Base-by-base conservation (phyloP, 1,140 invertebrate species). In the Drosophila novamexicana region DNA sequence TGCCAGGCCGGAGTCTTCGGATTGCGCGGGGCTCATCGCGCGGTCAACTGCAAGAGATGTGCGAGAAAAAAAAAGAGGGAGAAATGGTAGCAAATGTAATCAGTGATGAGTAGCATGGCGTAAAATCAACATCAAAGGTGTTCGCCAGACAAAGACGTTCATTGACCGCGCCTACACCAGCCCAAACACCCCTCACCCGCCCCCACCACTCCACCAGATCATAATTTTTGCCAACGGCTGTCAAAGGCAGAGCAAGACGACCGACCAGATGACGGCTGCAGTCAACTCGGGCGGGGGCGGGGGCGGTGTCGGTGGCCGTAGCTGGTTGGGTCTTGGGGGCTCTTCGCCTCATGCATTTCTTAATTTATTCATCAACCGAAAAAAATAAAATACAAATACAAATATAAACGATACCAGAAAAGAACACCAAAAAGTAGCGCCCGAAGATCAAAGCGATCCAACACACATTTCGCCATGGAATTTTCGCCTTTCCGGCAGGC, bases 11-110 rank as follows among this genome's bases (percentile, higher is more conserved):
- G 85, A 90, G 76, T 92, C 92, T 75, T 92, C 92, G 12, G 91
- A 92, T 63, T 92, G 92, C 62, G 92, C 92, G 37, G 92, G 91
- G 81, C 90, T 91, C 91, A 92, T 91, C 53, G 91, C 92, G 12
- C 92, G 91, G 68, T 92, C 92, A 70, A 91, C 91, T 92, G 78
- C 18, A 83, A 88, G 73, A 39, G 12, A 64, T 45, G 8, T 29
- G 22, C 22, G 22, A 29, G 22, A 29, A 29, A 2, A 22, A 22
- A 4, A 22, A 49, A 47, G 36, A 40, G 9, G 2, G 37, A 44
- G 22, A 50, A 62, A 14, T 54, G 7, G 39, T 16, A 53, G 29
- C 68, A 18, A 36, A 71, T 40, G 42, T 32, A 32, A 63, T 68
- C 47, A 54, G 34, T 12, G 6, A 49, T 40, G 42, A 52, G 49